A percentile compares a stretch with the other conserved stretches of the same genome.
phyloP scores from a whole-genome alignment of 2,797 vertebrate genomes.

The Rhynchotus rufescens region DNA sequence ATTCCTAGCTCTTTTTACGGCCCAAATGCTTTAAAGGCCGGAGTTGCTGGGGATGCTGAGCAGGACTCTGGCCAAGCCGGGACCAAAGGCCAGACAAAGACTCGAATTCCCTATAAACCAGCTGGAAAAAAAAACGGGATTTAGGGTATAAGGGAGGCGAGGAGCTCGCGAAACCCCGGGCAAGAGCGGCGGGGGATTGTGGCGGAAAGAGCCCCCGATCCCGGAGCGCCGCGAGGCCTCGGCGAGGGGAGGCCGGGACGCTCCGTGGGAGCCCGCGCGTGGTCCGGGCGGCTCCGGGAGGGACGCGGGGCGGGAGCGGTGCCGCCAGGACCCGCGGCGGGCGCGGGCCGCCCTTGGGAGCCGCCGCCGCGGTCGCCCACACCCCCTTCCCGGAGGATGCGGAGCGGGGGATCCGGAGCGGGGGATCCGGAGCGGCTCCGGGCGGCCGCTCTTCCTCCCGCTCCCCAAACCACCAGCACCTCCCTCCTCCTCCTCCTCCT shows the following conservation, averaged over 20 bases:
- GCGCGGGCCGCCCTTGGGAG: background rate
- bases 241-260: too few species aligned
- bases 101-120: background rate
- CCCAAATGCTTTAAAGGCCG: background rate
- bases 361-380: background rate
- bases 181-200: background rate
- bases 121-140: background rate
- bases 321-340: background rate
- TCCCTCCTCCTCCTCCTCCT: background rate
- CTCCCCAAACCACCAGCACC: background rate
- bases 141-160: background rate
- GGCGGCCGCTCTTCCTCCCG: background rate
- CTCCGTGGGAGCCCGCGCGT: too few species aligned
- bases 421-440: background rate
- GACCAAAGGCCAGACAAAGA: background rate
- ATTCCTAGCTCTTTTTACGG: background rate
- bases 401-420: too few species aligned
- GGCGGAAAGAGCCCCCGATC: background rate
- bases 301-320: background rate
- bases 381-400: background rate
- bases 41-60: conserved; percentile 2
- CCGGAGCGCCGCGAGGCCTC: background rate
- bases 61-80: background rate
- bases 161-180: too few species aligned
- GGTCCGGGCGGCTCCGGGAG: background rate